Percentiles rank a stretch among this genome's conserved stretches.
Evolutionary conservation across 1,140 invertebrate genomes (phyloP).

Genomic region (Pygmarrhopalites habei): DNA sequence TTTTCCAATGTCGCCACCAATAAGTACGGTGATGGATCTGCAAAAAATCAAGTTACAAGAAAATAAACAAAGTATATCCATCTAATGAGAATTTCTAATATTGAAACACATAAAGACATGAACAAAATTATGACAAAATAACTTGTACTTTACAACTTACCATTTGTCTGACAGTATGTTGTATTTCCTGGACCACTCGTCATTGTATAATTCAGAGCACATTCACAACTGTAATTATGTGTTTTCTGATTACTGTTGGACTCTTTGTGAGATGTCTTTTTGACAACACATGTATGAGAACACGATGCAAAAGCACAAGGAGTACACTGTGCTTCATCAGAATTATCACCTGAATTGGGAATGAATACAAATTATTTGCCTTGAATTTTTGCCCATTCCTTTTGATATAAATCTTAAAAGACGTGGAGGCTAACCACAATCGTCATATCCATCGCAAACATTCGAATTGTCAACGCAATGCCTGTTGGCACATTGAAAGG

Average conservation of each 20-base stretch:
- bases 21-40: conserved; percentile 51
- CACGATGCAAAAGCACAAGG: conserved; percentile 61
- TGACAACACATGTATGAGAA: conserved; percentile 64
- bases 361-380: too few species aligned
- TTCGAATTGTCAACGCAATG: conserved; percentile 58
- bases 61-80: conserved; percentile 6
- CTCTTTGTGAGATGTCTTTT: conserved; percentile 44
- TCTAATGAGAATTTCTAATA: too few species aligned
- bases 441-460: conserved; percentile 47
- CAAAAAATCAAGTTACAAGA: conserved; percentile 7
- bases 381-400: too few species aligned
- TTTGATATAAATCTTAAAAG: too few species aligned
- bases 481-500: conserved; percentile 59
- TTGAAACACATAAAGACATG: too few species aligned
- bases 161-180: conserved; percentile 9
- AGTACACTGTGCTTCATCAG: conserved; percentile 32
- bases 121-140: too few species aligned
- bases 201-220: conserved; percentile 31
- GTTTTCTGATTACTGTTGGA: conserved; percentile 39
- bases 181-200: conserved; percentile 15
- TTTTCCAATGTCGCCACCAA: conserved; percentile 53
- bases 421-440: too few species aligned
- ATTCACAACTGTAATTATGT: conserved; percentile 56
- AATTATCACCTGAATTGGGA: conserved; percentile 32
- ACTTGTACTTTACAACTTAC: conserved; percentile 2